Base-by-base conservation (phyloP, 2,113 vertebrate genomes). In the Burhinus bistriatus region DNA sequence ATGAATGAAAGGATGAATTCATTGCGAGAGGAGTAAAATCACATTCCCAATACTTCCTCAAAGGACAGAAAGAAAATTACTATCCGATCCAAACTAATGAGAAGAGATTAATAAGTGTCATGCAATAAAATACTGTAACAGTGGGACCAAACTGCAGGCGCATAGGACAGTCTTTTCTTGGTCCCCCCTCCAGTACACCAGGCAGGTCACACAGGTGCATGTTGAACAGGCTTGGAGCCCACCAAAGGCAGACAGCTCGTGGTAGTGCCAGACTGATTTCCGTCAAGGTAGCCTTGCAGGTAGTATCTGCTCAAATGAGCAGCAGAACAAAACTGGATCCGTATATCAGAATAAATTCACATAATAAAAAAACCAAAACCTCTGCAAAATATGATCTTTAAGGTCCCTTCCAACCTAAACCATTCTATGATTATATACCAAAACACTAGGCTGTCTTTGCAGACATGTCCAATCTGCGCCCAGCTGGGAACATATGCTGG, bases 1-100 rank as follows among this genome's bases (percentile, higher is more conserved):
- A 95, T 90, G 82, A 97, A 94, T 81, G 79, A 94, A 90, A 83
- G 64, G 68, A 88, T 58, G 29, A 79, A 93, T 91, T 90, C 54
- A 83, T 91, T 85, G n/a, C 0, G 32, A 87, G 62, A 93, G 47
- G 42, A 87, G 47, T 83, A 87, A 85, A 96, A 91, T 94, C 71
- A 58, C 36, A 54, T 83, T 96, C 70, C 78, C 32, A 83, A 42
- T 83, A 73, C 71, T 80, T 88, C 62, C 70, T 62, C 70, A 88
- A 62, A 93, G 83, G 79, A 88, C 69, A 91, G 80, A 89, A 36
- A 79, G 83, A 84, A 91, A 93, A 95, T 92, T 79, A 71, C 70
- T 79, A 61, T 91, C 66, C 36, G n/a, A 77, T 83, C 16, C 55
- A 88, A 89, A 95, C 94, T 93, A 96, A 96, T 83, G 83, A 85